Base-by-base conservation (phyloP, 2,797 vertebrate genomes). In the Gallirallus australis region DNA sequence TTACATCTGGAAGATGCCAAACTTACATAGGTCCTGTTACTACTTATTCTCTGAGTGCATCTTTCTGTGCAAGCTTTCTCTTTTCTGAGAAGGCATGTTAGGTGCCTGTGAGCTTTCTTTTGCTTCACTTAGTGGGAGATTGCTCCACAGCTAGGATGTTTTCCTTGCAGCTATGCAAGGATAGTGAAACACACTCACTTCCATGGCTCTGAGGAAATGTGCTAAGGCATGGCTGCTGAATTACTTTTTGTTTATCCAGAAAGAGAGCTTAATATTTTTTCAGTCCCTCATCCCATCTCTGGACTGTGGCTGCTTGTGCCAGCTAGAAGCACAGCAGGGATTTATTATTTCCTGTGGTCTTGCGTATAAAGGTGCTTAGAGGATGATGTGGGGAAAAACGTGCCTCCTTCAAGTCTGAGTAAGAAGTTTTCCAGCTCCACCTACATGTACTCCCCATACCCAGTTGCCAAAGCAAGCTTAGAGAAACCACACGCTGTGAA, bases 401-500 rank as follows among this genome's bases (percentile, higher is more conserved):
- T 83, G 86, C 78, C 77, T 89, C 89, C 82, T 73, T 89, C 84
- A 65, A 61, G 64, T 93, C 12, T 68, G 71, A 60, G 64, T 70
- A 64, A 73, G 82, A 92, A 33, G 33, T 94, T 97, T 96, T 89
- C 56, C 75, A 94, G 71, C 81, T 93, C 71, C 71, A 66, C 66
- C 92, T 73, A 73, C 11, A 5, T 39, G n/a, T 89, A 82, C 87
- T 93, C 61, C 81, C 53, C 35, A 5, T 37, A 11, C 11, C 30
- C 63, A 60, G 23, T 35, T 95, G 86, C 94, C 92, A 96, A 91
- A 89, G 86, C 53, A 96, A 95, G 86, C 96, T 83, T 75, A 93
- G 84, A 85, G 82, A 93, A 94, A 83, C 93, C 75, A 33, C 83
- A 71, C 35, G 47, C 68, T 66, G 52, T n/a, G 90, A 95, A 80